Evolutionary conservation across 2,888 invertebrate genomes (phyloP).

Genomic region (Hanleya hanleyi): DNA sequence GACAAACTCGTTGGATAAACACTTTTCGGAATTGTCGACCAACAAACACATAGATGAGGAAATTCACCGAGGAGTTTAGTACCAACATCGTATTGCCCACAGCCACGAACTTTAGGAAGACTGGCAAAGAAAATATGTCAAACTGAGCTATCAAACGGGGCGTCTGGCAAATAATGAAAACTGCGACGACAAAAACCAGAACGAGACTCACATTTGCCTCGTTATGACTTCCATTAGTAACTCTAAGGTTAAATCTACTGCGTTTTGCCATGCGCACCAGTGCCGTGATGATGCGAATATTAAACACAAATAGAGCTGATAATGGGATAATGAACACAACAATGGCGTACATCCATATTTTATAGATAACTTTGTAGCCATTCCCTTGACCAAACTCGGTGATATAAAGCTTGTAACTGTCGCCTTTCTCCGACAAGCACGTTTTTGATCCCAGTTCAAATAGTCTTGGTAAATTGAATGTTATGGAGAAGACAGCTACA

Average conservation of each 20-base stretch:
- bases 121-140: slow-evolving; percentile 47
- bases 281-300: slow-evolving; percentile 58
- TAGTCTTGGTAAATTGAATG: slow-evolving; percentile 65
- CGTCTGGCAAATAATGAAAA: slow-evolving; percentile 69
- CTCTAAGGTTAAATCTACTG: no score
- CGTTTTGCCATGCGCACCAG: slow-evolving; percentile 62
- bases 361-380: slow-evolving; percentile 50
- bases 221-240: slow-evolving; percentile 56
- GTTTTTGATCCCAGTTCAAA: slow-evolving; percentile 46
- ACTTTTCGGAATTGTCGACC: slow-evolving; percentile 63
- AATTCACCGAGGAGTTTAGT: slow-evolving; percentile 69
- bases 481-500: slow-evolving; percentile 48
- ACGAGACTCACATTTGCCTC: slow-evolving; percentile 67
- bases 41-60: slow-evolving; percentile 68
- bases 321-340: slow-evolving; percentile 61
- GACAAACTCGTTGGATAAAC: slow-evolving; percentile 33
- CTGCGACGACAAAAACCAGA: slow-evolving; percentile 66
- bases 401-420: slow-evolving; percentile 43
- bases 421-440: slow-evolving; percentile 18
- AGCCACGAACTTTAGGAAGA: slow-evolving; percentile 61
- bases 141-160: slow-evolving; percentile 65
- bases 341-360: slow-evolving; percentile 53
- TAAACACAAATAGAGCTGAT: slow-evolving; percentile 52
- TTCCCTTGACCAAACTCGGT: slow-evolving; percentile 50
- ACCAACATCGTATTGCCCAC: slow-evolving; percentile 64